Conservation (phyloP, 2,888 invertebrate genomes). For the Crioceris asparagi region DNA sequence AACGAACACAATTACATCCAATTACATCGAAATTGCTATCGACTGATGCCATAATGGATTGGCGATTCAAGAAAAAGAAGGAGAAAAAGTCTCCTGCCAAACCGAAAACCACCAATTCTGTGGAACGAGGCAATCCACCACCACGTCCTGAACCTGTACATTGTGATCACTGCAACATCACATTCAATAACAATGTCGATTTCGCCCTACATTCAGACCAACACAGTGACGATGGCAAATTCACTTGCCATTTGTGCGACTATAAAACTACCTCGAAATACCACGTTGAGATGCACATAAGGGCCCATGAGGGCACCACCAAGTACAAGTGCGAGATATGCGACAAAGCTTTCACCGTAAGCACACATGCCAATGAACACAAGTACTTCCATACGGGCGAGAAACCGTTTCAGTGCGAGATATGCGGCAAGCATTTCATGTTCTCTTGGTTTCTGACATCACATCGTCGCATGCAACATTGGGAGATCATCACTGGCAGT, state of each 20-base stretch:
- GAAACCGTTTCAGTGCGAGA: conserved; percentile 39
- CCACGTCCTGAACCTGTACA: conserved; percentile 29
- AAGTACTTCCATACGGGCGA: conserved; percentile 42
- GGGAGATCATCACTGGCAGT: conserved; percentile 35
- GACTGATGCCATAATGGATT: background rate
- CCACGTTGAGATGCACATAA: conserved; percentile 33
- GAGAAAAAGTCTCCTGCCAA: conserved; percentile 6
- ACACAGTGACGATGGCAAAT: conserved; percentile 27
- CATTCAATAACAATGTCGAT: conserved; percentile 28
- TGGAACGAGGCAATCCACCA: conserved; percentile 9
- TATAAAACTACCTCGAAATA: conserved; percentile 28
- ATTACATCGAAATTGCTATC: too few relatives aligned
- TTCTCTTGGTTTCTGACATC: conserved; percentile 41
- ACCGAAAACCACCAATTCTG: background rate
- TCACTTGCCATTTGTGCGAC: conserved; percentile 29
- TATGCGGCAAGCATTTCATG: conserved; percentile 44
- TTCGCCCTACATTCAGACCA: conserved; percentile 28
- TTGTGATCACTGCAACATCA: conserved; percentile 30
- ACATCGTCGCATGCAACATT: conserved; percentile 41
- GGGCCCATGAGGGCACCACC: conserved; percentile 36
- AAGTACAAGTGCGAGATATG: conserved; percentile 40
- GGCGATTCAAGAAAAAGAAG: conserved; percentile 12
- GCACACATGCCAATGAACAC: conserved; percentile 41
- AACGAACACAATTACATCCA: too few relatives aligned
- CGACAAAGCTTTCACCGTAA: conserved; percentile 37